Evolutionary conservation across 1,140 invertebrate genomes (phyloP).

Genomic region (Aphis gossypii): DNA sequence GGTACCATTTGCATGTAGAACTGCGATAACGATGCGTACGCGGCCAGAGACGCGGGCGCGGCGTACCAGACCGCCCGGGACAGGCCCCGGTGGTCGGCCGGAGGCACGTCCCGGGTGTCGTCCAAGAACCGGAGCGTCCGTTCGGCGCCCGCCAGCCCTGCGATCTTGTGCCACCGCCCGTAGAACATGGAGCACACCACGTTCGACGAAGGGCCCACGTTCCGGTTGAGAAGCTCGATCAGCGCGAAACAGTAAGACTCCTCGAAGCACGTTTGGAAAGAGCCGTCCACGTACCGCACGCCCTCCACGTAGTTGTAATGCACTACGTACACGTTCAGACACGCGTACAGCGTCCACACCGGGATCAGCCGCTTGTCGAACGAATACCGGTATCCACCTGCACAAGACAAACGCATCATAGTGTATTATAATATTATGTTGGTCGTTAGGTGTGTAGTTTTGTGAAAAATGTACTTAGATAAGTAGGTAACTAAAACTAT

Average conservation of each 20-base stretch:
- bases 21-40: neutral
- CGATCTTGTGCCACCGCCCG: neutral
- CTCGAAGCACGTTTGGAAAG: neutral
- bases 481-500: no score
- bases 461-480: no score
- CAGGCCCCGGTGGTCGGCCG: neutral
- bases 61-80: neutral
- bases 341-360: neutral
- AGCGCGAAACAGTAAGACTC: slow-evolving; percentile 49
- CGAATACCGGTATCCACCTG: slow-evolving; percentile 22
- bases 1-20: neutral
- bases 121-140: slow-evolving; percentile 20
- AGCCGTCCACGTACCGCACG: neutral
- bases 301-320: neutral
- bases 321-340: neutral
- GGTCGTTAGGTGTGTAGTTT: no score
- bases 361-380: neutral
- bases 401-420: no score
- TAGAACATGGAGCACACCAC: neutral
- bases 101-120: neutral
- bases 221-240: slow-evolving; percentile 30
- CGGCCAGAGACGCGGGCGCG: neutral
- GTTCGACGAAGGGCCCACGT: neutral
- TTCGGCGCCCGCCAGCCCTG: slow-evolving; percentile 5
- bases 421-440: neutral